A percentile compares a stretch with the other conserved stretches of the same genome.
These are phyloP conservation scores for Hippocampus guttulatus DNA, from an alignment of 2,113 vertebrate species.

Conservation along the genomic window DNA sequence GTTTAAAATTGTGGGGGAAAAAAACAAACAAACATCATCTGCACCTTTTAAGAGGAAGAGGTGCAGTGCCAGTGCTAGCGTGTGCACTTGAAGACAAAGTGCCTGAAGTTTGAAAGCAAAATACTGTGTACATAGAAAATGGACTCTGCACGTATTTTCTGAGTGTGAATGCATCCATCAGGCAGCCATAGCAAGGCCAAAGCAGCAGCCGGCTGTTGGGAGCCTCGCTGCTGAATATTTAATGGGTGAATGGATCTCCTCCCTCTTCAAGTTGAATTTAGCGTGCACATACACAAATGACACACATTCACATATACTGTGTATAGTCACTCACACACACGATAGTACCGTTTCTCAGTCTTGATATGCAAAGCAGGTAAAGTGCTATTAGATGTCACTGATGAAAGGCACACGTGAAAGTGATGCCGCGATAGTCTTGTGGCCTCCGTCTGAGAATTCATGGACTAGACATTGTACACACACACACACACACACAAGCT, in stretches of 20 bases:
- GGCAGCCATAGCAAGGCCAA: constrained; percentile 27
- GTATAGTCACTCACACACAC: neutral
- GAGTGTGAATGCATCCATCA: constrained; percentile 17
- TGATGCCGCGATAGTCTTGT: constrained; percentile 38
- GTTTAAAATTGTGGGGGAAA: neutral
- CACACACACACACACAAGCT: neutral
- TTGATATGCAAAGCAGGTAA: constrained; percentile 41
- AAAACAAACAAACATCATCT: neutral
- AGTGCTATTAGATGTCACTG: constrained; percentile 57
- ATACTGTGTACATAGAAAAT: constrained; percentile 5
- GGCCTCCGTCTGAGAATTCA: constrained; percentile 28
- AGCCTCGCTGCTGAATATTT: constrained; percentile 75
- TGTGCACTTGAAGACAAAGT: neutral
- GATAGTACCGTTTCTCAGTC: constrained; percentile 29
- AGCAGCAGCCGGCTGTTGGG: constrained; percentile 65
- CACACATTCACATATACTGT: neutral
- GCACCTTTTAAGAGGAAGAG: neutral
- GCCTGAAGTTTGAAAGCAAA: constrained; percentile 26
- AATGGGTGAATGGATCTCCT: constrained; percentile 74
- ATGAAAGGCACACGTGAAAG: constrained; percentile 61
- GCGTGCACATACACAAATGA: constrained; percentile 35
- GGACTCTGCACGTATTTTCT: constrained; percentile 24
- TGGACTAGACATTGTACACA: neutral
- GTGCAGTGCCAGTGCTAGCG: neutral
- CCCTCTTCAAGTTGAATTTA: constrained; percentile 58